Percentiles rank a stretch among this genome's conserved stretches.
Conservation (phyloP, 2,797 vertebrate species). For the Urocyon cinereoargenteus region DNA sequence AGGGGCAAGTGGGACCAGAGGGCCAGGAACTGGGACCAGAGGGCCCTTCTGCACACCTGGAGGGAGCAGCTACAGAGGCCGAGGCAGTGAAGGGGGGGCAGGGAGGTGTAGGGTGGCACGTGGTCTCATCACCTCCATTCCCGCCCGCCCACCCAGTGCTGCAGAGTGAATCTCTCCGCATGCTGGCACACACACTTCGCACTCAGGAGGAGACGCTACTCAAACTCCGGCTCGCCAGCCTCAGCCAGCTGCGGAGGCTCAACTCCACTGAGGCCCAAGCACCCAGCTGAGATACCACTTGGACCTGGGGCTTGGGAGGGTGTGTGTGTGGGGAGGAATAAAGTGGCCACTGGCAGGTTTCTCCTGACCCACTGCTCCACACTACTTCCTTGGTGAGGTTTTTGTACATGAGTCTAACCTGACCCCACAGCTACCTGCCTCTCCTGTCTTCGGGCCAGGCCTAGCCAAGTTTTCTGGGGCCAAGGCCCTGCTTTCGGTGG, state of each 20-base stretch:
- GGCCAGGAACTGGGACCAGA: not conserved
- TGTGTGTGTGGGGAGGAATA: not conserved
- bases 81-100: not conserved
- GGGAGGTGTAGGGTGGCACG: rapidly evolving
- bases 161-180: conserved; percentile 91
- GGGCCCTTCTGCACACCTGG: not conserved
- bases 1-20: not conserved
- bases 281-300: conserved; percentile 79
- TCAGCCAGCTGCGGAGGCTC: conserved; percentile 86
- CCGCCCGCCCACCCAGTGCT: conserved; percentile 88
- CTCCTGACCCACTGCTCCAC: not conserved
- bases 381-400: not conserved
- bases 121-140: not conserved
- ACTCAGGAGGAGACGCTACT: conserved; percentile 88
- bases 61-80: not conserved
- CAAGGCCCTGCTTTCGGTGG: not conserved
- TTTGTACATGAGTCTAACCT: not conserved
- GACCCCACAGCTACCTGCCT: not conserved
- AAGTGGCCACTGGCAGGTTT: not conserved
- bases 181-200: conserved; percentile 87
- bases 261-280: conserved; percentile 73
- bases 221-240: conserved; percentile 87
- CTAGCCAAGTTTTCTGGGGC: not conserved
- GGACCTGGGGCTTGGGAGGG: not conserved
- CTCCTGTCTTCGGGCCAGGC: not conserved